phyloP scores from a whole-genome alignment of 2,888 invertebrate species.

The Agonum fuliginosum region DNA sequence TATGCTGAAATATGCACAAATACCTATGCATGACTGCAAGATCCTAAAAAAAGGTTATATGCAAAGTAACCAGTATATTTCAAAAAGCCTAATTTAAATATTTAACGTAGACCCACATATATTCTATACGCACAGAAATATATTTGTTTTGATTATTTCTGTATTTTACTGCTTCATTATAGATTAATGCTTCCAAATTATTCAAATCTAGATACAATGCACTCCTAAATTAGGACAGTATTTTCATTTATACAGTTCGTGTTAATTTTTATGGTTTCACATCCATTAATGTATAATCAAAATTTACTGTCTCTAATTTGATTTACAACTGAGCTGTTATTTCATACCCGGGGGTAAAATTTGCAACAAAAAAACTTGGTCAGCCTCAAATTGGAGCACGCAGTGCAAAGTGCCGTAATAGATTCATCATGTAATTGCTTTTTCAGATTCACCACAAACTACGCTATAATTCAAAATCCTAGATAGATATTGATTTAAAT shows the following conservation, averaged over 20 bases:
- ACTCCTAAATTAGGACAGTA: no score
- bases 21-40: conserved; percentile 8
- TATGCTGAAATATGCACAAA: conserved; percentile 18
- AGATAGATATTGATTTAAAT: no score
- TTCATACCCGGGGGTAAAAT: background rate
- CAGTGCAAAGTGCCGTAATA: background rate
- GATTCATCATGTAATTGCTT: background rate
- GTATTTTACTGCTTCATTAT: background rate
- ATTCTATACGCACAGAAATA: background rate
- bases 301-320: background rate
- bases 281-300: background rate
- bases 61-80: background rate
- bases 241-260: no score
- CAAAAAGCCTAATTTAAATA: background rate
- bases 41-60: background rate
- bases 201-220: no score
- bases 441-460: background rate
- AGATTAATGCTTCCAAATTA: no score
- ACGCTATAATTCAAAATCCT: no score
- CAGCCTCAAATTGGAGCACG: background rate
- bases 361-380: background rate
- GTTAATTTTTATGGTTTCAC: background rate
- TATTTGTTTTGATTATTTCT: no score
- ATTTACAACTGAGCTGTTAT: background rate
- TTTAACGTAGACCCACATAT: background rate